Conservation (phyloP, 1,140 invertebrate species). For the Drosophila leontia region DNA sequence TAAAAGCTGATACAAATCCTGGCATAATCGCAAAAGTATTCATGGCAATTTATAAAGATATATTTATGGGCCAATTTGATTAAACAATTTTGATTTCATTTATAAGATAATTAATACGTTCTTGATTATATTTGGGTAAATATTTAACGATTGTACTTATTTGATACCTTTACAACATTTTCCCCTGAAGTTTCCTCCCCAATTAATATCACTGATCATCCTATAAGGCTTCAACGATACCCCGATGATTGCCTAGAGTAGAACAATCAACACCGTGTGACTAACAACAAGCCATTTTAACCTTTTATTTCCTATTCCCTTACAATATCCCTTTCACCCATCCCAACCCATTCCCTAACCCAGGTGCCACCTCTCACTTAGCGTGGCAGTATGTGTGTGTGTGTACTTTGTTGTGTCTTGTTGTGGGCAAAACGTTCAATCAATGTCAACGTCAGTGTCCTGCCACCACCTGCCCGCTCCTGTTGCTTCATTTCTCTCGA, state of each 20-base stretch:
- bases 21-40: background rate
- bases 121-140: background rate
- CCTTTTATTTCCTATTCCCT: slow-evolving; percentile 40
- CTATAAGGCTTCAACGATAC: slow-evolving; percentile 27
- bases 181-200: background rate
- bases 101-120: too few species aligned
- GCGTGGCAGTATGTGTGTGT: slow-evolving; percentile 1
- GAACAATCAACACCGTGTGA: slow-evolving; percentile 70
- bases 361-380: slow-evolving; percentile 7
- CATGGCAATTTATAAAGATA: too few species aligned
- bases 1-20: background rate
- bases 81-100: background rate
- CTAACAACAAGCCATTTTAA: slow-evolving; percentile 54
- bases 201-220: background rate
- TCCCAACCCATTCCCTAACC: background rate
- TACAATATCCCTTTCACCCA: background rate
- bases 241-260: slow-evolving; percentile 53
- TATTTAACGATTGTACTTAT: background rate
- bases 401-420: slow-evolving; percentile 24
- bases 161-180: background rate
- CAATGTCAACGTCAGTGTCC: slow-evolving; percentile 73
- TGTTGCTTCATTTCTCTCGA: slow-evolving; percentile 40
- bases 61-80: slow-evolving; percentile 1
- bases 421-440: slow-evolving; percentile 78
- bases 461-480: slow-evolving; percentile 51